A percentile compares a stretch with the other conserved stretches of the same genome.
These are phyloP conservation scores for Taenioides sp. DNA, from an alignment of 2,797 vertebrate species.

Conservation along the genomic window DNA sequence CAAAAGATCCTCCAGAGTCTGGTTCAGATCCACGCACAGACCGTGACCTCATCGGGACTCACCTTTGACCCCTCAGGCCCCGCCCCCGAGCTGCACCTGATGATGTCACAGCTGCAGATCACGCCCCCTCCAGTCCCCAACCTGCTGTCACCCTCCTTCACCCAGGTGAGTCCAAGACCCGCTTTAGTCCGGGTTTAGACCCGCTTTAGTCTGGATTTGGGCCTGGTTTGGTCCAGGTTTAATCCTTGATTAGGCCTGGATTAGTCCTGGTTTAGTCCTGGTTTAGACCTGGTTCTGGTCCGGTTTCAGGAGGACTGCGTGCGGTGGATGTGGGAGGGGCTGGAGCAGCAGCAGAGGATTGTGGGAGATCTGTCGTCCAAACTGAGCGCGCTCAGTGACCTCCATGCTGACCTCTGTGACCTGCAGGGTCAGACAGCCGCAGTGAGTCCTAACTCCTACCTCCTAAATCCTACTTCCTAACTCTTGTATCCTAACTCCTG, in stretches of 20 bases:
- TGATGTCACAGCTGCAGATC: constrained; percentile 52
- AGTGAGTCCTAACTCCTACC: constrained; percentile 45
- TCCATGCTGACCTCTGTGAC: constrained; percentile 75
- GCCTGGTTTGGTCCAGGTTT: not conserved
- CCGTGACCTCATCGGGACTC: constrained; percentile 49
- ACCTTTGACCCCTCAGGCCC: constrained; percentile 45
- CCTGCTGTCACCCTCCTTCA: constrained; percentile 44
- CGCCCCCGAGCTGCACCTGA: constrained; percentile 47
- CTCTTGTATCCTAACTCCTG: not conserved
- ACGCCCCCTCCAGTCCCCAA: constrained; percentile 62
- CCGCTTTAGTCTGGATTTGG: not conserved
- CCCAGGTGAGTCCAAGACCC: constrained; percentile 56
- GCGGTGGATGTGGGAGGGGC: constrained; percentile 69
- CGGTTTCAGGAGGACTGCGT: constrained; percentile 76
- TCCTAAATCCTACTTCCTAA: not conserved
- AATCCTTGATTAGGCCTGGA: too few relatives aligned
- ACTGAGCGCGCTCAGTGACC: constrained; percentile 48
- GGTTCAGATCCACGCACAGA: constrained; percentile 23
- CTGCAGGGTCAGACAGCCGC: constrained; percentile 68
- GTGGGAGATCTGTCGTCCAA: constrained; percentile 54
- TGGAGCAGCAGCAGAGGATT: constrained; percentile 72
- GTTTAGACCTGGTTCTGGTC: constrained; percentile 3
- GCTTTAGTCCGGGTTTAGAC: too few relatives aligned
- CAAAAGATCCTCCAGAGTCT: constrained; percentile 71
- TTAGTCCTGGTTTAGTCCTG: not conserved